A percentile compares a stretch with the other conserved stretches of the same genome.
These are phyloP conservation scores for Ctenoplectra terminalis DNA, from an alignment of 1,140 invertebrate genomes.

Conservation along the genomic window DNA sequence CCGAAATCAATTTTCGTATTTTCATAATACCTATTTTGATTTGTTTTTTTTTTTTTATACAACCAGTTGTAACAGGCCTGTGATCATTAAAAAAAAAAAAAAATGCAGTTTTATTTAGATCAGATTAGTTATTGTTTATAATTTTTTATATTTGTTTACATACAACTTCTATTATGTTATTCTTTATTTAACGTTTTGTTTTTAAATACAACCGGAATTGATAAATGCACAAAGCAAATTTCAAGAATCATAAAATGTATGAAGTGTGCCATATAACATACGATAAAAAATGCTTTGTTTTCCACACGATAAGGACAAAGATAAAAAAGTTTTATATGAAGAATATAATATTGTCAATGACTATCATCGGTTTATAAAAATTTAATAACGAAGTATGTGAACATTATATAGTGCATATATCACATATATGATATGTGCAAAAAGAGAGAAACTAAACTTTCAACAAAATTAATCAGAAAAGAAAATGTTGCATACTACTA, in stretches of 20 bases:
- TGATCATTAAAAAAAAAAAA: constrained; percentile 17
- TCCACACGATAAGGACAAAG: constrained; percentile 10
- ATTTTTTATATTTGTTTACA: constrained; percentile 21
- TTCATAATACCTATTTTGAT: constrained; percentile 1
- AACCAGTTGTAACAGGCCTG: constrained; percentile 9
- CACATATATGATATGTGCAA: background rate
- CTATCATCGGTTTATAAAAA: constrained; percentile 17
- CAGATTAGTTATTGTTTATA: background rate
- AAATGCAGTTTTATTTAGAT: background rate
- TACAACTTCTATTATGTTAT: background rate
- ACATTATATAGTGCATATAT: constrained; percentile 24
- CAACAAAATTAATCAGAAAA: constrained; percentile 6
- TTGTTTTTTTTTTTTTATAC: background rate
- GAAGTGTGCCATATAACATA: constrained; percentile 47
- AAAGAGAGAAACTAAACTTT: background rate
- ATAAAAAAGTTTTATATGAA: constrained; percentile 13
- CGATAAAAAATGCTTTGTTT: constrained; percentile 20
- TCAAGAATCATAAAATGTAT: constrained; percentile 27
- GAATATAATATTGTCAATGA: background rate
- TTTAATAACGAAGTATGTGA: background rate
- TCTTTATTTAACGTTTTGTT: background rate
- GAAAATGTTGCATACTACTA: constrained; percentile 4
- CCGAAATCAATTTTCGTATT: constrained; percentile 21
- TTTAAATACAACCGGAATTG: constrained; percentile 38
- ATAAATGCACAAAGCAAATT: constrained; percentile 40